phyloP scores from a whole-genome alignment of 2,797 vertebrate genomes.

The Aselliscus stoliczkanus region DNA sequence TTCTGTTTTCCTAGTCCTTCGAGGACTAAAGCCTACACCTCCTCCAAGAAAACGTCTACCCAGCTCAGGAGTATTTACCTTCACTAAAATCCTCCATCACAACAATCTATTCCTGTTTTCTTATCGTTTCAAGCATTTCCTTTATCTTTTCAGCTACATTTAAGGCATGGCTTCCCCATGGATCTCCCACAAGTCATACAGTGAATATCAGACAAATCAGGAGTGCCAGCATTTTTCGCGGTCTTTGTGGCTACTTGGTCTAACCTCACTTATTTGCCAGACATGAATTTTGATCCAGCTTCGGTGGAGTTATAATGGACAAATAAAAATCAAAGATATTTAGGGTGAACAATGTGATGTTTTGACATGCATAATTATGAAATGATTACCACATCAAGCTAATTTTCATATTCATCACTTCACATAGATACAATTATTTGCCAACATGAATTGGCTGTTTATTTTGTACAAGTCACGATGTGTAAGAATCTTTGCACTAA shows the following conservation, averaged over 20 bases:
- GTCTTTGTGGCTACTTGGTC: not conserved
- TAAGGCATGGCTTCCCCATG: not conserved
- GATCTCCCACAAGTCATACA: not conserved
- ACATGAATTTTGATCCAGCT: not conserved
- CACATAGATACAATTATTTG: not conserved
- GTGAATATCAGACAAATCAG: not conserved
- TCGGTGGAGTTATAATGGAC: not conserved
- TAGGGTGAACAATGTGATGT: not conserved
- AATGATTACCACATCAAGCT: not conserved
- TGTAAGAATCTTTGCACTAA: not conserved
- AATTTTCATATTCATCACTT: not conserved
- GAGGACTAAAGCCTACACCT: not conserved
- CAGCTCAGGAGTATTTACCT: not conserved
- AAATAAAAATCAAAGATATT: not conserved
- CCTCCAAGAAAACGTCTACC: not conserved
- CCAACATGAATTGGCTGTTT: not conserved
- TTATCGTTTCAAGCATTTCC: not conserved
- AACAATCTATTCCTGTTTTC: not conserved
- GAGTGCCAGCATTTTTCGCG: not conserved
- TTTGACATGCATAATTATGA: not conserved
- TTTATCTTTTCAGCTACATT: not conserved
- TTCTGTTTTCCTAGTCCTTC: not conserved
- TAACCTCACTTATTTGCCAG: not conserved
- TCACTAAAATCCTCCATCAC: not conserved
- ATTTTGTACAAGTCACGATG: not conserved